Evolutionary conservation across 2,797 vertebrate genomes (phyloP).

Genomic region (Sebastes steindachneri): DNA sequence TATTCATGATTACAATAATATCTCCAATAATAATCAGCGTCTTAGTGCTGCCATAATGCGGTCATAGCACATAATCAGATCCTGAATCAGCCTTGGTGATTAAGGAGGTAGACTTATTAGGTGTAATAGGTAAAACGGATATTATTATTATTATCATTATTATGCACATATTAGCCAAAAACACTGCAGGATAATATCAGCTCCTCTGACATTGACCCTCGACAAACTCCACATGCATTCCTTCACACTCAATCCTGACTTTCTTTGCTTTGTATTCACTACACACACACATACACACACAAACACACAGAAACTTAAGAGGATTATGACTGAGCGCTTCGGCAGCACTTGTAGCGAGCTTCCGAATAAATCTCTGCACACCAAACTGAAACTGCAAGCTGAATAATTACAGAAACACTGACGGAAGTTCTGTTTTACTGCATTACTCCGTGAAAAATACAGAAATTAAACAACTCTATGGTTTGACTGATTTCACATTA

Average conservation of each 20-base stretch:
- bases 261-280: conserved; percentile 44
- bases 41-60: conserved; percentile 5
- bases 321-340: conserved; percentile 64
- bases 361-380: conserved; percentile 53
- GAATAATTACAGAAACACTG: conserved; percentile 7
- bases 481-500: background rate
- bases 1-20: background rate
- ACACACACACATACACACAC: conserved; percentile 16
- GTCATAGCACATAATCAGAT: conserved; percentile 6
- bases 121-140: background rate
- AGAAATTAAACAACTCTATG: background rate
- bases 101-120: background rate
- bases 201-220: background rate
- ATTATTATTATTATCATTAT: no score
- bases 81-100: conserved; percentile 8
- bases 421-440: background rate
- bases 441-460: background rate
- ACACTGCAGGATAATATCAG: background rate
- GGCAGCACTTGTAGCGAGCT: conserved; percentile 46
- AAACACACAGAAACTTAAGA: conserved; percentile 51
- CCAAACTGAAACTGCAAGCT: background rate
- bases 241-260: background rate
- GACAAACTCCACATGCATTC: background rate
- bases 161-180: background rate
- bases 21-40: background rate